These are phyloP conservation scores for Mesitornis unicolor DNA, from an alignment of 2,113 vertebrate species.

Conservation along the genomic window DNA sequence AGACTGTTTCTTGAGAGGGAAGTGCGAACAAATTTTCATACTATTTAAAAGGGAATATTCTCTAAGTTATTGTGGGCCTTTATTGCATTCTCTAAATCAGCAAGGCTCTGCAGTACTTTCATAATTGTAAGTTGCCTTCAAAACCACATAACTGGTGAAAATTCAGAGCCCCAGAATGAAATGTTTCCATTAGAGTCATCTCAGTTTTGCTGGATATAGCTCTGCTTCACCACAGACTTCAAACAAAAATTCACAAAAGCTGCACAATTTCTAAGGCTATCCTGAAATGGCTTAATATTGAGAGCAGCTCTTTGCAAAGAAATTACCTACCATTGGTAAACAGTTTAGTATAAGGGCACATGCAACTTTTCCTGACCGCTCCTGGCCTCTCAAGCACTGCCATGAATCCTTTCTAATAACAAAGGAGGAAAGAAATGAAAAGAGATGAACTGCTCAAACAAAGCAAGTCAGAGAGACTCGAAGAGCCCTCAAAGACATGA, in stretches of 20 bases:
- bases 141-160: not conserved
- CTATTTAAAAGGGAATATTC: not conserved
- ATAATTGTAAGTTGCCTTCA: not conserved
- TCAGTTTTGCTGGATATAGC: not conserved
- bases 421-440: not conserved
- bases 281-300: not conserved
- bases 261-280: not conserved
- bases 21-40: not conserved
- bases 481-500: not conserved
- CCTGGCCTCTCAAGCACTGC: not conserved
- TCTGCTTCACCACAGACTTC: not conserved
- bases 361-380: not conserved
- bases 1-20: not conserved
- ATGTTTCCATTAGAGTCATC: not conserved
- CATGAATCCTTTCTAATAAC: not conserved
- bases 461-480: not conserved
- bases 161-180: not conserved
- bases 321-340: not conserved
- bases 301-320: not conserved
- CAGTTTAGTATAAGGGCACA: not conserved
- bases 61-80: not conserved
- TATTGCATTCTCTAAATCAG: not conserved
- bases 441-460: not conserved
- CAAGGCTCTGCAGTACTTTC: not conserved
- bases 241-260: not conserved